Percentiles rank a stretch among this genome's conserved stretches.
Evolutionary conservation across 2,797 vertebrate genomes (phyloP).

Genomic region (Mus caroli): DNA sequence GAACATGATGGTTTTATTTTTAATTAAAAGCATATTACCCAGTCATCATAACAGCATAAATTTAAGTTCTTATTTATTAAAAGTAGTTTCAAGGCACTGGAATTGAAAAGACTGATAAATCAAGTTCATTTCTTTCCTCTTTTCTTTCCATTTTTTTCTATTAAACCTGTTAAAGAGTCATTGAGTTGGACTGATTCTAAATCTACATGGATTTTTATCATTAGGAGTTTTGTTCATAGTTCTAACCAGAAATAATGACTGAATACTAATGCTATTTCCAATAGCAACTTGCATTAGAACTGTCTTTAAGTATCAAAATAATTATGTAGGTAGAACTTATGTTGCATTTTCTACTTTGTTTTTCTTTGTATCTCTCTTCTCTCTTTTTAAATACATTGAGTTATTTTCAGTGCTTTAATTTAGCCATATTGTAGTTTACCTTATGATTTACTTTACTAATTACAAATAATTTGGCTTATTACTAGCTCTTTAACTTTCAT

Average conservation of each 20-base stretch:
- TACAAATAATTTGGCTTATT: constrained; percentile 39
- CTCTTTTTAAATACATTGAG: background rate
- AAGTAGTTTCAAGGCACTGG: constrained; percentile 72
- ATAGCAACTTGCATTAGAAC: constrained; percentile 77
- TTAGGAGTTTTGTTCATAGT: constrained; percentile 71
- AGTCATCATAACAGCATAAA: constrained; percentile 54
- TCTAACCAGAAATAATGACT: constrained; percentile 83
- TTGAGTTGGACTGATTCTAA: constrained; percentile 80
- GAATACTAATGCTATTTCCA: constrained; percentile 83
- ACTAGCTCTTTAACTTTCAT: background rate
- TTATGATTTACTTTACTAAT: background rate
- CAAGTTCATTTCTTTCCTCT: constrained; percentile 84
- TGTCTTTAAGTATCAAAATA: constrained; percentile 77
- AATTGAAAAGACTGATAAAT: constrained; percentile 78
- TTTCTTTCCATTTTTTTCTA: constrained; percentile 69
- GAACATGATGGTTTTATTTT: background rate
- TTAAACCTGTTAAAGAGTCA: constrained; percentile 79
- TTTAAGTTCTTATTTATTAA: constrained; percentile 36
- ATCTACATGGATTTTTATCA: constrained; percentile 80
- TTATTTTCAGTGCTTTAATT: background rate
- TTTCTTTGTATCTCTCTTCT: background rate
- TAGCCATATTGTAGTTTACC: background rate
- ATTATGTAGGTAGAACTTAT: constrained; percentile 53
- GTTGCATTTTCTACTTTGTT: background rate
- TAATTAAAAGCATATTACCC: background rate